phyloP scores from a whole-genome alignment of 2,113 vertebrate species.

The Pogonocichla stellata region DNA sequence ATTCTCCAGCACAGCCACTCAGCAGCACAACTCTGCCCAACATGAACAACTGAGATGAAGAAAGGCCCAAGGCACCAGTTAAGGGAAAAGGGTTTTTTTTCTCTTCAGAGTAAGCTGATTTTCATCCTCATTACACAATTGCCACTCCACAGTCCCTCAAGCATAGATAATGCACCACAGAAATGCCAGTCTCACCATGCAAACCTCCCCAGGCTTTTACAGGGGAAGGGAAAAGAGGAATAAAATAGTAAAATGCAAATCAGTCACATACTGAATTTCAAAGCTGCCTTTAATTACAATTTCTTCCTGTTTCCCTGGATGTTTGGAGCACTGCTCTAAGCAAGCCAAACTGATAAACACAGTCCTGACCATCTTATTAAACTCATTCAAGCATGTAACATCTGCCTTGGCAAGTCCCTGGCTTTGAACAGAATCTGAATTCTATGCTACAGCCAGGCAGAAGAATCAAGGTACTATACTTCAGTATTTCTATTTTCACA shows the following conservation, averaged over 20 bases:
- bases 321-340: background rate
- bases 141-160: background rate
- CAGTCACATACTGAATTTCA: slow-evolving; percentile 19
- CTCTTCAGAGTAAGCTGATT: background rate
- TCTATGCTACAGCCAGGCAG: background rate
- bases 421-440: background rate
- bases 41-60: fast-evolving
- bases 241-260: slow-evolving; percentile 34
- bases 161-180: background rate
- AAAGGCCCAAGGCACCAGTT: background rate
- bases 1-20: background rate
- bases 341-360: background rate
- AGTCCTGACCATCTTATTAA: background rate
- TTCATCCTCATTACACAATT: slow-evolving; percentile 38
- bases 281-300: slow-evolving; percentile 33
- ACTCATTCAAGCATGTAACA: background rate
- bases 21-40: background rate
- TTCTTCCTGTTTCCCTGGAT: slow-evolving; percentile 3
- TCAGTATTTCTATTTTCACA: background rate
- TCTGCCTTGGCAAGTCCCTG: background rate
- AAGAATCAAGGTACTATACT: background rate
- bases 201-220: background rate
- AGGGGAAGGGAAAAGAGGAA: background rate
- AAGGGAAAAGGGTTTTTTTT: background rate
- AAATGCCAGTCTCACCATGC: background rate